Percentiles rank a stretch among this genome's conserved stretches.
phyloP scores from a whole-genome alignment of 2,888 invertebrate genomes.

The Pterobdella sp. region DNA sequence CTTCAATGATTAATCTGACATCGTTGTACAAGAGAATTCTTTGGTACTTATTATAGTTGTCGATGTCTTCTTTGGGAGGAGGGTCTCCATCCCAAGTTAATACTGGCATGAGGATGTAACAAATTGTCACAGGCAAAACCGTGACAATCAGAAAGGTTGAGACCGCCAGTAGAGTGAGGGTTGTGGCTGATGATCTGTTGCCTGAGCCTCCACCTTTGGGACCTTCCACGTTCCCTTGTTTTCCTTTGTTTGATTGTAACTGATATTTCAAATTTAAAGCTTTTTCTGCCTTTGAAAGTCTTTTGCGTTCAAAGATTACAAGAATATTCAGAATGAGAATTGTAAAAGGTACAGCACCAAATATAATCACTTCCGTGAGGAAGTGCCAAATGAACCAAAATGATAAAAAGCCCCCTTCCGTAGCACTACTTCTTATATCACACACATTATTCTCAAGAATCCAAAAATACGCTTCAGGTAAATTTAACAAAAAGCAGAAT shows the following conservation, averaged over 20 bases:
- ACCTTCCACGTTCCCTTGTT: background rate
- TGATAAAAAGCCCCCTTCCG: constrained; percentile 40
- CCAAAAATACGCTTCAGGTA: constrained; percentile 49
- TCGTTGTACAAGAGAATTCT: constrained; percentile 42
- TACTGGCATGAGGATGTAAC: constrained; percentile 41
- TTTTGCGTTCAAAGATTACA: constrained; percentile 46
- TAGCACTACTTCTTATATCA: constrained; percentile 39
- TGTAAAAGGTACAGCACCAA: constrained; percentile 46
- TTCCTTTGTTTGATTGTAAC: background rate
- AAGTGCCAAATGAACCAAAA: constrained; percentile 47
- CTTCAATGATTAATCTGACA: constrained; percentile 40
- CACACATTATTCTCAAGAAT: constrained; percentile 39
- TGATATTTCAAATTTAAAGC: constrained; percentile 31
- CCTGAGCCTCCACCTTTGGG: constrained; percentile 29
- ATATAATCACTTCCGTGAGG: constrained; percentile 47
- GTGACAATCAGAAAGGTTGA: constrained; percentile 47
- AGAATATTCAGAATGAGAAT: constrained; percentile 48
- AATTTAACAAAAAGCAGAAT: constrained; percentile 41
- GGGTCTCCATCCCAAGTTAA: constrained; percentile 38
- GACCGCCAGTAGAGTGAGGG: constrained; percentile 48
- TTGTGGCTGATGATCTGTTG: constrained; percentile 44
- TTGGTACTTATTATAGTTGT: constrained; percentile 42
- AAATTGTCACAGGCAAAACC: constrained; percentile 45
- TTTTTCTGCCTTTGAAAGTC: constrained; percentile 35
- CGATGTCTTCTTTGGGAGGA: constrained; percentile 40